phyloP scores from a whole-genome alignment of 1,140 invertebrate genomes.

The Lutraria rhynchaena region DNA sequence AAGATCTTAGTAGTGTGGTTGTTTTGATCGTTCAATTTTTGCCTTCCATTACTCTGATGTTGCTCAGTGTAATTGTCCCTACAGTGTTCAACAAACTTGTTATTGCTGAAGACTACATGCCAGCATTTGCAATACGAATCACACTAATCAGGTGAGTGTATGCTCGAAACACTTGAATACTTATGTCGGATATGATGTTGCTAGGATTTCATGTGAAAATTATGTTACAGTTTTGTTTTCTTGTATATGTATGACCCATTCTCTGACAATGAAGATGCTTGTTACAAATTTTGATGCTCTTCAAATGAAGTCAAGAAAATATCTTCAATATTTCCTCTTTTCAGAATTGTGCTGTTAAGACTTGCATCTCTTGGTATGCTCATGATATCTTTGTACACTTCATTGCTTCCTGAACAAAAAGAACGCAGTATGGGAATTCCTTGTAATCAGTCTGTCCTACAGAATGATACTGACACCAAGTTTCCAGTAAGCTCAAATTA shows the following conservation, averaged over 20 bases:
- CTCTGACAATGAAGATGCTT: too few species aligned
- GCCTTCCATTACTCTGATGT: slow-evolving; percentile 89
- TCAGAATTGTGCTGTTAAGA: slow-evolving; percentile 88
- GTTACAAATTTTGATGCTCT: too few species aligned
- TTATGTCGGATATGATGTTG: too few species aligned
- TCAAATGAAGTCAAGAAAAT: too few species aligned
- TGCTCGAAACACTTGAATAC: too few species aligned
- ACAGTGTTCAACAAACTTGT: slow-evolving; percentile 83
- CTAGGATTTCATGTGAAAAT: too few species aligned
- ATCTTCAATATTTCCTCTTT: slow-evolving; percentile 31
- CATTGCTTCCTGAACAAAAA: slow-evolving; percentile 26
- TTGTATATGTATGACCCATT: too few species aligned
- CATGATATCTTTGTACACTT: slow-evolving; percentile 87
- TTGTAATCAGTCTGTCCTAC: background rate
- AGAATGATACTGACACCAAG: too few species aligned
- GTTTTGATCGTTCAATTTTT: slow-evolving; percentile 87
- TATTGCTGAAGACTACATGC: slow-evolving; percentile 88
- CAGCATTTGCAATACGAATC: slow-evolving; percentile 87
- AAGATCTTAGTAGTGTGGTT: background rate
- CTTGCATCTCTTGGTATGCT: slow-evolving; percentile 89
- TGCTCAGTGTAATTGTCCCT: slow-evolving; percentile 89
- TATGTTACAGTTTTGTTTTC: too few species aligned
- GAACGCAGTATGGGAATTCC: background rate
- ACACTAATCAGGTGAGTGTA: slow-evolving; percentile 85
- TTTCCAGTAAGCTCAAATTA: too few species aligned